These are phyloP conservation scores for Myzus persicae DNA, from an alignment of 1,140 invertebrate species.

Conservation along the genomic window DNA sequence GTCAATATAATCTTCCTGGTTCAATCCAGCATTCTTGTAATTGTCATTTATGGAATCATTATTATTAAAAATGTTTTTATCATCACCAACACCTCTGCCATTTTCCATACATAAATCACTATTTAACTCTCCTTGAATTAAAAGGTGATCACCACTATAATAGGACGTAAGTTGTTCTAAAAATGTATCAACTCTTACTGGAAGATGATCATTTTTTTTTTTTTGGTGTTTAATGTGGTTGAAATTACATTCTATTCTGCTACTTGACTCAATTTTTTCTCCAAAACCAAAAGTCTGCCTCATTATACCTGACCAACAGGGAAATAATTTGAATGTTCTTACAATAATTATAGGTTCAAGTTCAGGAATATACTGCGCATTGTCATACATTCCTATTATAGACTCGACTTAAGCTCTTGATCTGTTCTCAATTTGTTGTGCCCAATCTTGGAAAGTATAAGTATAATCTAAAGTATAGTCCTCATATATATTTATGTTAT, in stretches of 20 bases:
- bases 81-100: neutral
- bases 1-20: neutral
- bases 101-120: neutral
- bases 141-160: conserved; percentile 9
- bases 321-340: conserved; percentile 17
- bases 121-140: neutral
- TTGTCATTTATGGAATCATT: neutral
- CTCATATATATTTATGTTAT: neutral
- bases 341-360: conserved; percentile 17
- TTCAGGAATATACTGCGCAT: conserved; percentile 38
- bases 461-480: neutral
- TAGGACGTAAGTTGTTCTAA: neutral
- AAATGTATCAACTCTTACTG: conserved; percentile 32
- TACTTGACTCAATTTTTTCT: neutral
- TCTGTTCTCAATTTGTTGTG: neutral
- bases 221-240: neutral
- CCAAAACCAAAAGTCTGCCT: neutral
- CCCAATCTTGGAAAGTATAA: neutral
- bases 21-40: neutral
- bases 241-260: conserved; percentile 22
- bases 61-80: neutral
- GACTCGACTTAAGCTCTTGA: neutral
- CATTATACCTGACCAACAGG: conserved; percentile 22
- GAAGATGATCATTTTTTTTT: conserved; percentile 7
- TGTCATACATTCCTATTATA: conserved; percentile 12